Evolutionary conservation across 2,113 vertebrate genomes (phyloP).

Genomic region (Setophaga kirtlandii): DNA sequence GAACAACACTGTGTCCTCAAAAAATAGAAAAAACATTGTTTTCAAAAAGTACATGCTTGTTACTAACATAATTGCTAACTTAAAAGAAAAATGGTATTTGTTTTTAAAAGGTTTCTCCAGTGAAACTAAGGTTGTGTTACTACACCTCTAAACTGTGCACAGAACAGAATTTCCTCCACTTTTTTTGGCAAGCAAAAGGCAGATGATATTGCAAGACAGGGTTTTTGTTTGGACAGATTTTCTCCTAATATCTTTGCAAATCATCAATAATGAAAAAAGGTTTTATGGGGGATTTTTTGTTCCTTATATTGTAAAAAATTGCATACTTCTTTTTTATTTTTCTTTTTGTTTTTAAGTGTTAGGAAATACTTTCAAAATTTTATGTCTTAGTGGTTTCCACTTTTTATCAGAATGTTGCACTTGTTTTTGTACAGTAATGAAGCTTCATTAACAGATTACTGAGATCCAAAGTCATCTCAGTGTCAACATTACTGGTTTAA

Average conservation of each 20-base stretch:
- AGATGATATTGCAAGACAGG: not conserved
- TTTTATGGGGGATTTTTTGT: not conserved
- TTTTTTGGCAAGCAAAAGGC: not conserved
- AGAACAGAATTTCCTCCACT: not conserved
- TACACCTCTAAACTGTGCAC: not conserved
- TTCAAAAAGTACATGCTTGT: not conserved
- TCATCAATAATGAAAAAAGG: fast-evolving
- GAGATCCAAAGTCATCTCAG: not conserved
- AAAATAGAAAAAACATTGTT: not conserved
- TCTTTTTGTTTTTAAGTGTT: not conserved
- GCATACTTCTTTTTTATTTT: not conserved
- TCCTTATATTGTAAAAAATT: not conserved
- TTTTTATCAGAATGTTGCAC: not conserved
- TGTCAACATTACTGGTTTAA: not conserved
- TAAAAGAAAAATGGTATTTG: not conserved
- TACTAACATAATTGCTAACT: not conserved
- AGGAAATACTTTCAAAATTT: not conserved
- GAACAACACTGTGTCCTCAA: not conserved
- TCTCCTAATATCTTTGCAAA: not conserved
- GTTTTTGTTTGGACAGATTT: not conserved
- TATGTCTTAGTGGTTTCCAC: not conserved
- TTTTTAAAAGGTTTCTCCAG: not conserved
- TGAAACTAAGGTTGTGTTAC: not conserved
- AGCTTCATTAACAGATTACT: not conserved
- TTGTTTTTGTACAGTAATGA: not conserved